These are phyloP conservation scores for Paramormyrops hopkinsi DNA, from an alignment of 2,797 vertebrate species.

Conservation along the genomic window DNA sequence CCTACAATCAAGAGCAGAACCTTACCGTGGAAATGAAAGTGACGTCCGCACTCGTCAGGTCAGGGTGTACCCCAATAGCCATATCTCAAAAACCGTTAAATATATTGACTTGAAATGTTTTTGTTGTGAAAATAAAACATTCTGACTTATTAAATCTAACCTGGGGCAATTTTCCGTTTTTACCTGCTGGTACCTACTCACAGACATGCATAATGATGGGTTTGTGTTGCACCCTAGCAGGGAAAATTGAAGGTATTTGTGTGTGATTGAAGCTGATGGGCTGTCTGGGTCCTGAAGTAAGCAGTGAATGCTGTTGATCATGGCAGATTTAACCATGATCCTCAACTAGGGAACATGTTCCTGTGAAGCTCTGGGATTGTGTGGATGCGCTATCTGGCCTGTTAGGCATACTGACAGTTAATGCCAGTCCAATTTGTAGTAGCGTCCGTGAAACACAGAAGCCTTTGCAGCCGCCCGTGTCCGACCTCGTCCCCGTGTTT, in stretches of 20 bases:
- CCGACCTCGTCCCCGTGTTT: conserved; percentile 23
- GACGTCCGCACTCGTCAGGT: background rate
- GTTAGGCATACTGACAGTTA: conserved; percentile 23
- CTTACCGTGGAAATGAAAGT: background rate
- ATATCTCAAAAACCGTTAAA: background rate
- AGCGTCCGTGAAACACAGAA: conserved; percentile 17
- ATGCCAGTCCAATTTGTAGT: background rate
- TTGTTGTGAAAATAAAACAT: background rate
- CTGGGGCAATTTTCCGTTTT: background rate
- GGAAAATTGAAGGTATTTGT: background rate
- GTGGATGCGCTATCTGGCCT: background rate
- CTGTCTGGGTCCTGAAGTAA: background rate
- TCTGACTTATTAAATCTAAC: background rate
- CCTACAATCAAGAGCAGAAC: background rate
- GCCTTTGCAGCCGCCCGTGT: conserved; percentile 23
- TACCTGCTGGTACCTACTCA: background rate
- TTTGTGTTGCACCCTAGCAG: background rate
- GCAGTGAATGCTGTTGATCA: background rate
- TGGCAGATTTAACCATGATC: background rate
- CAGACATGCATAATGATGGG: background rate
- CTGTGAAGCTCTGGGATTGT: background rate
- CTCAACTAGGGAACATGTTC: background rate
- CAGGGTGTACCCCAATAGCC: background rate
- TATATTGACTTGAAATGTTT: background rate
- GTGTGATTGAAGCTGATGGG: background rate